phyloP scores from a whole-genome alignment of 2,113 vertebrate species.

The Platanista minor region DNA sequence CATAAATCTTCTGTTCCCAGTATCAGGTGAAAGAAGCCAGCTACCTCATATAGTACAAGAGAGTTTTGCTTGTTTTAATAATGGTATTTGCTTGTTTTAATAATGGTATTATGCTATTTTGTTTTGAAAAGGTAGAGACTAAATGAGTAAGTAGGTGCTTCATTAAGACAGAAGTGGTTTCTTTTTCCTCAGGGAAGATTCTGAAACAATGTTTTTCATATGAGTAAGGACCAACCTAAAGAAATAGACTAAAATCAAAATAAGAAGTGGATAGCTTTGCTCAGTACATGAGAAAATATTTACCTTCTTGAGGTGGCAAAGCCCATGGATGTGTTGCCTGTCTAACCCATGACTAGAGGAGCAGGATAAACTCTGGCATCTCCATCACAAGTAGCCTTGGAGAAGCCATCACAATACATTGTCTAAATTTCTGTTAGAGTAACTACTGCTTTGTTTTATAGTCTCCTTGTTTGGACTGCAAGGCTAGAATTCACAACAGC shows the following conservation, averaged over 20 bases:
- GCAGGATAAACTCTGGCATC: background rate
- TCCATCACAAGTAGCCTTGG: background rate
- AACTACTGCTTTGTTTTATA: background rate
- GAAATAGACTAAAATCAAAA: constrained; percentile 9
- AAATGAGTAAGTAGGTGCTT: background rate
- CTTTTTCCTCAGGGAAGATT: constrained; percentile 1
- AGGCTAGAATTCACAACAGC: background rate
- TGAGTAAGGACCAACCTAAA: background rate
- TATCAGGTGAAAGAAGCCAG: background rate
- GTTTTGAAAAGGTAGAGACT: background rate
- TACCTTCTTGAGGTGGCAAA: background rate
- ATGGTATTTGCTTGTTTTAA: background rate
- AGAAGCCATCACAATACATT: background rate
- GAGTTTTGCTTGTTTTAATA: background rate
- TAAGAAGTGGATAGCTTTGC: background rate
- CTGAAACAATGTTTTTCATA: background rate
- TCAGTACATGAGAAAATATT: background rate
- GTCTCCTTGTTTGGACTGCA: background rate
- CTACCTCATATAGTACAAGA: background rate
- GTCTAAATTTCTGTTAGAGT: background rate
- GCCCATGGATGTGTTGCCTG: background rate
- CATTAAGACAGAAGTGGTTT: constrained; percentile 20
- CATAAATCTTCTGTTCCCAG: background rate
- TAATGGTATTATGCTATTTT: background rate
- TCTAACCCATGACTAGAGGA: background rate